phyloP scores from a whole-genome alignment of 2,797 vertebrate genomes.

The Valencia hispanica region DNA sequence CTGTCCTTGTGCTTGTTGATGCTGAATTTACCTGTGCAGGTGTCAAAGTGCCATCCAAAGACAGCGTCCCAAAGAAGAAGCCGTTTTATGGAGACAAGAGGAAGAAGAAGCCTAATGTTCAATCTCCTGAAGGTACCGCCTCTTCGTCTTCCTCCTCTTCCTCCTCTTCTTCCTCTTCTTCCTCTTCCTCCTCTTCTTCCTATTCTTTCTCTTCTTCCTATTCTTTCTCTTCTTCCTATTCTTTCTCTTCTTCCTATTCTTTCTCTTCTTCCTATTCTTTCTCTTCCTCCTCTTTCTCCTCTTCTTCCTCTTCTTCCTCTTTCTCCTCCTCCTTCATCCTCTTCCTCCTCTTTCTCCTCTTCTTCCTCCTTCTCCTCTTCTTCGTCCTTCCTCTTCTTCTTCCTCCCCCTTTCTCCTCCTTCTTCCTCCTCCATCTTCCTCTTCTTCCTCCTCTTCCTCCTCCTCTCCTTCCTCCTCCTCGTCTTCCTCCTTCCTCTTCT shows the following conservation, averaged over 20 bases:
- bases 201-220: background rate
- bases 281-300: too few species aligned
- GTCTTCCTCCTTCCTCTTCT: background rate
- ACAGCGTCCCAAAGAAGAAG: conserved; percentile 95
- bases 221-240: background rate
- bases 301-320: background rate
- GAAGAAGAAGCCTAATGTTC: conserved; percentile 88
- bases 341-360: background rate
- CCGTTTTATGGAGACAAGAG: conserved; percentile 94
- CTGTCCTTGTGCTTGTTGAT: background rate
- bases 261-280: background rate
- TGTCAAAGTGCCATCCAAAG: conserved; percentile 97
- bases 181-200: background rate
- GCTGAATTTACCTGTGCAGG: conserved; percentile 72
- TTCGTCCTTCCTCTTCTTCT: background rate
- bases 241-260: background rate
- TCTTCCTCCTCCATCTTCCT: background rate
- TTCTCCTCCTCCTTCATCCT: too few species aligned
- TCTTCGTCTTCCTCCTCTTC: too few species aligned
- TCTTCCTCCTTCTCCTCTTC: background rate
- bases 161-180: background rate
- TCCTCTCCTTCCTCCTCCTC: background rate
- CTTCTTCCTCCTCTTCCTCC: background rate
- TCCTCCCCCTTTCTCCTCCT: too few species aligned
- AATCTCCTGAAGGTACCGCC: conserved; percentile 88